Percentiles rank a stretch among this genome's conserved stretches.
These are phyloP conservation scores for Scelioninae gen. 1 DNA, from an alignment of 2,888 invertebrate genomes.

Conservation along the genomic window DNA sequence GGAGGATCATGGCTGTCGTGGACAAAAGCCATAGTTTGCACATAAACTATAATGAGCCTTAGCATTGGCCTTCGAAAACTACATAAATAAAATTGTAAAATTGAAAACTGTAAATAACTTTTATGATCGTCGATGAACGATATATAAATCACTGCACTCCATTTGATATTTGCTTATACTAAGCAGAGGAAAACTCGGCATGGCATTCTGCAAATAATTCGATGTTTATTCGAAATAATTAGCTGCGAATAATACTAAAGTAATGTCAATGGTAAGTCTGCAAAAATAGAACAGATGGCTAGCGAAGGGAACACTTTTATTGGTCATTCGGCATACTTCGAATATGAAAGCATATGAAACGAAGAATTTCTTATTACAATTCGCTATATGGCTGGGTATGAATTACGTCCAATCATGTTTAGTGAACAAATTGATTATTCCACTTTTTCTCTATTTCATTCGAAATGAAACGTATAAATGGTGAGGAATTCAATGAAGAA, in stretches of 20 bases:
- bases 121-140: constrained; percentile 51
- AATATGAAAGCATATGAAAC: constrained; percentile 41
- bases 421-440: constrained; percentile 17
- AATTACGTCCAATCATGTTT: constrained; percentile 30
- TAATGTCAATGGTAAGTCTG: constrained; percentile 5
- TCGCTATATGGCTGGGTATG: constrained; percentile 41
- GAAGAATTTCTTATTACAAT: constrained; percentile 43
- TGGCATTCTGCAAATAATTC: constrained; percentile 40
- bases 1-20: constrained; percentile 19
- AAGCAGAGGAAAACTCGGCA: background rate
- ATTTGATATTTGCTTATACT: constrained; percentile 32
- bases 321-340: constrained; percentile 39
- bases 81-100: constrained; percentile 52
- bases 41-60: constrained; percentile 57
- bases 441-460: constrained; percentile 3
- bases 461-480: too few species aligned
- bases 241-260: constrained; percentile 20
- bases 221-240: constrained; percentile 12
- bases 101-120: constrained; percentile 57
- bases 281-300: constrained; percentile 49
- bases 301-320: constrained; percentile 35
- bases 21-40: constrained; percentile 49
- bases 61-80: constrained; percentile 59
- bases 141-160: constrained; percentile 41
- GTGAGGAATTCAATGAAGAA: too few species aligned